Conservation (phyloP, 1,140 invertebrate species). For the Cotesia chilonis region DNA sequence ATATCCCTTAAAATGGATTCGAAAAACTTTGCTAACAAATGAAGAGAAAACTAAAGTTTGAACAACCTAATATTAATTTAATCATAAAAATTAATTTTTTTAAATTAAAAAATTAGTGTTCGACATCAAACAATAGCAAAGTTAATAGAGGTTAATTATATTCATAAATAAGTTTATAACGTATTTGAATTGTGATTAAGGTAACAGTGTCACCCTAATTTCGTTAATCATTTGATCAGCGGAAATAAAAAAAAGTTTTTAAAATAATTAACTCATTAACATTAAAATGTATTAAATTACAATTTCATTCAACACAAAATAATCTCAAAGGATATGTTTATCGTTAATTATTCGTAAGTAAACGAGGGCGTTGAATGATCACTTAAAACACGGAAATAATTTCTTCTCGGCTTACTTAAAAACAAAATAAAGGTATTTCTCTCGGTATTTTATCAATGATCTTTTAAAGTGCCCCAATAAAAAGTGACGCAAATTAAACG, state of each 20-base stretch:
- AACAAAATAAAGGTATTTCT: constrained; percentile 18
- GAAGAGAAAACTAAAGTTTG: neutral
- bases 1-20: no score
- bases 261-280: no score
- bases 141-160: constrained; percentile 8
- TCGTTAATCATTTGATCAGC: neutral
- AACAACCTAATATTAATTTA: neutral
- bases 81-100: neutral
- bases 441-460: constrained; percentile 33
- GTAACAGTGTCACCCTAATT: neutral
- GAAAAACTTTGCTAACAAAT: no score
- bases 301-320: neutral
- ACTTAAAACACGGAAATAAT: constrained; percentile 33
- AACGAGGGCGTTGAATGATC: constrained; percentile 27
- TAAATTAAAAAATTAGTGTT: constrained; percentile 11
- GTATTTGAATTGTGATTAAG: constrained; percentile 5
- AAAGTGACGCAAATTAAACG: constrained; percentile 31
- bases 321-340: constrained; percentile 20
- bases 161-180: neutral
- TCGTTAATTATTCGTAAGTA: constrained; percentile 26
- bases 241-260: no score
- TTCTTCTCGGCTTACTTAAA: constrained; percentile 1
- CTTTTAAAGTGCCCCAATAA: constrained; percentile 18
- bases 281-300: neutral
- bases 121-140: neutral